These are phyloP conservation scores for Poecile atricapillus DNA, from an alignment of 2,113 vertebrate species.

Conservation along the genomic window DNA sequence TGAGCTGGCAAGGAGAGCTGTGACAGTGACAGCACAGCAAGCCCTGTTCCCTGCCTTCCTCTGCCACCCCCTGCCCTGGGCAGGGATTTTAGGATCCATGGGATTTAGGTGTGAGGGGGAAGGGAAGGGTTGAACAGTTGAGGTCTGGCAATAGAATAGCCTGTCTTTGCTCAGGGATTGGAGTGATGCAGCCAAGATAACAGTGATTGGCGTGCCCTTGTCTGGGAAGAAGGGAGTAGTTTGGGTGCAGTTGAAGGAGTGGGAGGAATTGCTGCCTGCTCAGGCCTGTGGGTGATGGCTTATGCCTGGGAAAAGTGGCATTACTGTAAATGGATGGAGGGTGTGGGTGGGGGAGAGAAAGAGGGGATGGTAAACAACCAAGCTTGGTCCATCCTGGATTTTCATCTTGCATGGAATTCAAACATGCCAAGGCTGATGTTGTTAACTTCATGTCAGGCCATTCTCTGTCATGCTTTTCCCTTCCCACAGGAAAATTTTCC, in stretches of 20 bases:
- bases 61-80: background rate
- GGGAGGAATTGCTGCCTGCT: background rate
- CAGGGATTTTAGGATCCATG: background rate
- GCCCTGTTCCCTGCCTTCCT: background rate
- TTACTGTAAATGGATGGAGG: background rate
- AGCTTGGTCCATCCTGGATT: background rate
- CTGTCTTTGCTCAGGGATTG: background rate
- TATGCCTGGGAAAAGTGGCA: background rate
- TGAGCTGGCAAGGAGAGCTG: background rate
- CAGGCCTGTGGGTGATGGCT: background rate
- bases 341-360: background rate
- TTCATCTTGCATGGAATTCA: background rate
- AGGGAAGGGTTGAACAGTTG: background rate
- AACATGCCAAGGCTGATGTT: background rate
- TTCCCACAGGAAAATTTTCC: background rate
- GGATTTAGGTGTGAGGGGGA: background rate
- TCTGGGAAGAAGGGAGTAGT: background rate
- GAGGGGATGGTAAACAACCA: background rate
- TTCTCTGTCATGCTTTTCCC: background rate
- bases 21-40: background rate
- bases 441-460: background rate
- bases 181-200: background rate
- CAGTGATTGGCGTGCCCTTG: background rate
- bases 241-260: background rate
- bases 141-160: background rate